Percentiles rank a stretch among this genome's conserved stretches.
phyloP scores from a whole-genome alignment of 2,888 invertebrate species.

The Cataglyphis rosenhaueri region DNA sequence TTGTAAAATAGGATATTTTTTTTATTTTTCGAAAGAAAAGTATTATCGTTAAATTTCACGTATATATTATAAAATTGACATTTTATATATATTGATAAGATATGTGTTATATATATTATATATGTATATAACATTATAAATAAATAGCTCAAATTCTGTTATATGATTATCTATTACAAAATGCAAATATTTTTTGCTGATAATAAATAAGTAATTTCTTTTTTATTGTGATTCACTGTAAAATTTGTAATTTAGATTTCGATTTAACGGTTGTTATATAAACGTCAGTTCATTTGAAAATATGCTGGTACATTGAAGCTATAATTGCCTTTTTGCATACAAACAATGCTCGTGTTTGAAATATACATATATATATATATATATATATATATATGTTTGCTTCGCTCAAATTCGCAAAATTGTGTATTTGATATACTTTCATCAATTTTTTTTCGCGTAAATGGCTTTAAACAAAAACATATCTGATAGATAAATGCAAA shows the following conservation, averaged over 20 bases:
- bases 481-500: background rate
- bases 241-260: slow-evolving; percentile 45
- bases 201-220: background rate
- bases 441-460: slow-evolving; percentile 17
- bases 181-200: slow-evolving; percentile 1
- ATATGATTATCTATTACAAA: background rate
- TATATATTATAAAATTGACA: background rate
- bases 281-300: slow-evolving; percentile 43
- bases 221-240: background rate
- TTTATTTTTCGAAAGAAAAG: background rate
- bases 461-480: slow-evolving; percentile 19
- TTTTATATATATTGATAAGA: background rate
- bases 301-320: background rate
- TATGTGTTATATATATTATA: background rate
- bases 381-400: slow-evolving; percentile 15
- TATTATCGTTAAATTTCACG: background rate
- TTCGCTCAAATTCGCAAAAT: slow-evolving; percentile 30
- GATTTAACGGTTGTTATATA: slow-evolving; percentile 17
- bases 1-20: slow-evolving; percentile 3
- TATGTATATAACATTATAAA: background rate
- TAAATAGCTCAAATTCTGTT: background rate
- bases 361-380: too few species aligned
- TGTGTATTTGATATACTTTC: slow-evolving; percentile 36
- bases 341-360: slow-evolving; percentile 37
- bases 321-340: slow-evolving; percentile 50